Base-by-base conservation (phyloP, 2,797 vertebrate genomes). In the Lophotriccus pileatus region DNA sequence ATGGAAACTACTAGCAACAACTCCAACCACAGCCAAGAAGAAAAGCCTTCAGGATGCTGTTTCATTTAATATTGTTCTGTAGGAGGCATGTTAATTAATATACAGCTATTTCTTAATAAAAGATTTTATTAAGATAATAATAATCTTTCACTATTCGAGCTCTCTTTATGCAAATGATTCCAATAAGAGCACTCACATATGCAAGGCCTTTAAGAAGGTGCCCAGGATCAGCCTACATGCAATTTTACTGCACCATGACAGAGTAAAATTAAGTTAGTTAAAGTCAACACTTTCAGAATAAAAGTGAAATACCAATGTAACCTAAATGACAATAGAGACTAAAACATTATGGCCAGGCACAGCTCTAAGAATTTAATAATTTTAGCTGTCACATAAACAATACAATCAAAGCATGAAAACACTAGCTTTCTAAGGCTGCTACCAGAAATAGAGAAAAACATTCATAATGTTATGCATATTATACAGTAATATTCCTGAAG, bases 401-500 rank as follows among this genome's bases (percentile, higher is more conserved):
- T 55, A 56, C 16, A 70, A 52, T 34, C 32, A 75, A 11, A 74
- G 47, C n/a, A 69, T 41, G 44, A 85, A 87, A 88, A 46, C 32
- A 23, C n/a, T 37, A 72, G 58, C 46, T 74, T 94, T 95, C 74
- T 62, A 91, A 79, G 34, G 62, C 67, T 92, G 47, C 69, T 56
- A 84, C 32, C 47, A 93, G 64, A 90, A 86, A 41, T 11, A 6
- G 52, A 84, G 53, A 93, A 95, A 92, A 67, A 32, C 55, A 52
- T 3, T 9, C 43, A 43, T 36, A 86, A 72, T 37, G 22, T 67
- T 30, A 63, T 36, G 30, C 44, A 49, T 59, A 91, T 75, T 62
- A 73, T 34, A 64, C 25, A 93, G 53, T 27, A 84, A 93, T 93
- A 87, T 72, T 85, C 64, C 84, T 91, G 80, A 89, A 87, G 58